A percentile compares a stretch with the other conserved stretches of the same genome.
Conservation (phyloP, 1,140 invertebrate species). For the Drosophila sturtevanti region DNA sequence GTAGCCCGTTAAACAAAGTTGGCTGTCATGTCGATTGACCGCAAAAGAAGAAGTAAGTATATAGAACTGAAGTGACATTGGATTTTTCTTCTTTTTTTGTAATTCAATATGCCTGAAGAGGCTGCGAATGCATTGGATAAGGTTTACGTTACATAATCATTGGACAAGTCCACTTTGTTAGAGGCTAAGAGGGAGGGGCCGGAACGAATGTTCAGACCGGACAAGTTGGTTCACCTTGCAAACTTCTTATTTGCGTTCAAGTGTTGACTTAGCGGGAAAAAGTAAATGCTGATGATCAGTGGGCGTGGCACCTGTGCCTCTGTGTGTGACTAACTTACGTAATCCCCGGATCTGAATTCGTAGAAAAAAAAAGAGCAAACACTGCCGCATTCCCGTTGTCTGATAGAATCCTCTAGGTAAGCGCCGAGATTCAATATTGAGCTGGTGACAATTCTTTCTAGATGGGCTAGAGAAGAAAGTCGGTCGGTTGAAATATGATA, state of each 20-base stretch:
- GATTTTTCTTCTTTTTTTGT: constrained; percentile 14
- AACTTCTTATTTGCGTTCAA: constrained; percentile 47
- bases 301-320: constrained; percentile 66
- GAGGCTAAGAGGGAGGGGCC: constrained; percentile 6
- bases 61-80: constrained; percentile 52
- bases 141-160: constrained; percentile 72
- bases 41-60: constrained; percentile 39
- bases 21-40: constrained; percentile 58
- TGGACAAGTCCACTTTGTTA: constrained; percentile 18
- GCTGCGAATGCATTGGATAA: constrained; percentile 58
- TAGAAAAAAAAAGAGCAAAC: constrained; percentile 31
- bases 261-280: constrained; percentile 74
- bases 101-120: constrained; percentile 72
- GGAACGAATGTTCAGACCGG: constrained; percentile 29
- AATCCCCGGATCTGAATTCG: constrained; percentile 29
- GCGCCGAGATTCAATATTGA: constrained; percentile 45
- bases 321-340: constrained; percentile 46
- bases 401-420: constrained; percentile 8
- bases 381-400: background rate
- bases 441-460: constrained; percentile 56
- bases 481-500: constrained; percentile 58
- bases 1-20: constrained; percentile 73
- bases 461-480: constrained; percentile 31
- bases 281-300: constrained; percentile 15
- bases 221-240: constrained; percentile 50